These are phyloP conservation scores for Tetrao urogallus DNA, from an alignment of 2,113 vertebrate genomes.

Conservation along the genomic window DNA sequence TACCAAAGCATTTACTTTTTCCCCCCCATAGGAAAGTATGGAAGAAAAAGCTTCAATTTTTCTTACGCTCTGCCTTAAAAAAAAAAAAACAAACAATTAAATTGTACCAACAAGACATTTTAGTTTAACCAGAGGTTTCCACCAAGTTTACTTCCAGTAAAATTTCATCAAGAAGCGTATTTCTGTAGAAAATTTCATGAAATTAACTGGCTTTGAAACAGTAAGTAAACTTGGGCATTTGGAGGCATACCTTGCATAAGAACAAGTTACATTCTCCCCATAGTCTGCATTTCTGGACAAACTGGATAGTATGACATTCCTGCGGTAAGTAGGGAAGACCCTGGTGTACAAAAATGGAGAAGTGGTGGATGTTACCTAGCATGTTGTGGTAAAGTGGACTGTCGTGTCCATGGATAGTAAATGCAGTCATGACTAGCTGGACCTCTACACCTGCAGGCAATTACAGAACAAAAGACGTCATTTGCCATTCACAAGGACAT, in stretches of 20 bases:
- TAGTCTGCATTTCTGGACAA: background rate
- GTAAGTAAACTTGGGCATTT: background rate
- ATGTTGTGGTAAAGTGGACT: slow-evolving; percentile 83
- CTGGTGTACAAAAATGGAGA: slow-evolving; percentile 53
- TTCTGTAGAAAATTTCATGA: background rate
- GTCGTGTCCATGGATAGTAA: slow-evolving; percentile 84
- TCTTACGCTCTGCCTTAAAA: background rate
- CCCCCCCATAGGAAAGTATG: background rate
- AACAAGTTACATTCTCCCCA: rapidly evolving
- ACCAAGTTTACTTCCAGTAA: background rate
- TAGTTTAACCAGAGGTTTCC: background rate
- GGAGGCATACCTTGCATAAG: background rate
- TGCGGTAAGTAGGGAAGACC: background rate
- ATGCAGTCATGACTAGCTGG: slow-evolving; percentile 86
- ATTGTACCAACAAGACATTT: background rate
- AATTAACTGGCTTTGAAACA: background rate
- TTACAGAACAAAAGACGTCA: slow-evolving; percentile 83
- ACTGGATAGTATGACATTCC: slow-evolving; percentile 38
- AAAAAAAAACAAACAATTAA: background rate
- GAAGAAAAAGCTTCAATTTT: background rate
- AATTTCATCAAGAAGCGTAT: background rate
- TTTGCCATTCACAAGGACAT: slow-evolving; percentile 77
- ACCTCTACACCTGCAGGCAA: slow-evolving; percentile 86
- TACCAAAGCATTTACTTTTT: background rate
- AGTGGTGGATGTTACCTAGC: slow-evolving; percentile 84